Base-by-base conservation (phyloP, 2,113 vertebrate genomes). In the Pterocles orientalis region DNA sequence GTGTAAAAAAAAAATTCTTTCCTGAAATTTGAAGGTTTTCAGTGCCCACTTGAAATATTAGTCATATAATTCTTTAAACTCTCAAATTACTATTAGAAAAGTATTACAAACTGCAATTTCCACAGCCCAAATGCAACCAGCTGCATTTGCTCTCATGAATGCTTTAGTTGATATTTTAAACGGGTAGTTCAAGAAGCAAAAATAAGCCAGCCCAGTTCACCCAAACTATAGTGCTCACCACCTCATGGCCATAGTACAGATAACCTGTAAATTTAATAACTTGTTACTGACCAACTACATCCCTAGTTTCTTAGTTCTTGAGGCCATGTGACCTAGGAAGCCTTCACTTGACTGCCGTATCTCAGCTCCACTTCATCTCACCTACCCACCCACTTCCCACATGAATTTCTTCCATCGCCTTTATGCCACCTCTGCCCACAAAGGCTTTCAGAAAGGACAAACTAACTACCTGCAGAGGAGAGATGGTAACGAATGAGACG, bases 131-230 rank as follows among this genome's bases (percentile, higher is more conserved):
- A 84, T 60, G 72, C 76, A 86, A 91, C 43, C 69, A 88, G 73
- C 90, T 92, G 80, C 61, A 76, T 93, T 78, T 93, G 65, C 65
- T 86, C 24, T 88, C 57, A 43, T n/a, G 51, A 94, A 79, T 18
- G 45, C 45, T 81, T 54, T 69, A 86, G 79, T 3, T 83, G 71
- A 69, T 53, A 31, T 31, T 85, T 66, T 14, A 36, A 83, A 77
- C 48, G 79, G 58, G 18, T 7, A 51, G 11, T 28, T 33, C 53
- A 78, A 91, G 54, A 26, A 89, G 29, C 23, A 54, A 82, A 95
- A 95, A 68, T 47, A 91, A 88, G 43, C 39, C 69, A 69, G 26
- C 47, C 26, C 16, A 51, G 31, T 54, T 81, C 71, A 88, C 43
- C 33, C n/a, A 50, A 64, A 70, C 48, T 56, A 31, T 56, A 78